phyloP scores from a whole-genome alignment of 2,888 invertebrate species.

The Platynereis dumerilii region DNA sequence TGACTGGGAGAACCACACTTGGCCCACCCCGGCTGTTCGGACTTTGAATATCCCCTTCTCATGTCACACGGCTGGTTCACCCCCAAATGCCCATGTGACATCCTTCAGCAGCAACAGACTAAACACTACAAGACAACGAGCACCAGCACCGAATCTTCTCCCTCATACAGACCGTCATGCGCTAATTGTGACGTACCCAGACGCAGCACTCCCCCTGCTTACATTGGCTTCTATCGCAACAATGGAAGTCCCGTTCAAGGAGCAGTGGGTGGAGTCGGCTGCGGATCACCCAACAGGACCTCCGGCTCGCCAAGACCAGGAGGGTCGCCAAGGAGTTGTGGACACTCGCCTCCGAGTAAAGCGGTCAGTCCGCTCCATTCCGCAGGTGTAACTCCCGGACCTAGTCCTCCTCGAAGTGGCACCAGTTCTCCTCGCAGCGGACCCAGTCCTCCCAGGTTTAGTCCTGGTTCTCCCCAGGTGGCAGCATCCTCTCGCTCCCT shows the following conservation, averaged over 20 bases:
- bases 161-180: slow-evolving; percentile 5
- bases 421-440: not conserved
- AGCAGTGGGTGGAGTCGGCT: no score
- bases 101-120: slow-evolving; percentile 7
- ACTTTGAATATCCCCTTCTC: slow-evolving; percentile 19
- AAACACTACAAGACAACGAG: slow-evolving; percentile 22
- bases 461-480: not conserved
- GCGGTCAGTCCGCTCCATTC: not conserved
- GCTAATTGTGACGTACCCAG: slow-evolving; percentile 18
- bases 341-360: not conserved
- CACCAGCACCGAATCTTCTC: slow-evolving; percentile 21
- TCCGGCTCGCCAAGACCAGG: not conserved
- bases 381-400: slow-evolving; percentile 3
- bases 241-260: not conserved
- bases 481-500: not conserved
- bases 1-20: slow-evolving; percentile 33
- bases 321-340: not conserved
- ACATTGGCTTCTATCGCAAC: not conserved
- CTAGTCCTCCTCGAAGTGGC: slow-evolving; percentile 6
- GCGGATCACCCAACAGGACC: slow-evolving; percentile 3
- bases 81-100: slow-evolving; percentile 25
- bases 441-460: no score
- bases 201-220: slow-evolving; percentile 16
- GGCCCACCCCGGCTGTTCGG: slow-evolving; percentile 20
- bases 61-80: slow-evolving; percentile 27